phyloP scores from a whole-genome alignment of 2,888 invertebrate genomes.

The Tinea pellionella region DNA sequence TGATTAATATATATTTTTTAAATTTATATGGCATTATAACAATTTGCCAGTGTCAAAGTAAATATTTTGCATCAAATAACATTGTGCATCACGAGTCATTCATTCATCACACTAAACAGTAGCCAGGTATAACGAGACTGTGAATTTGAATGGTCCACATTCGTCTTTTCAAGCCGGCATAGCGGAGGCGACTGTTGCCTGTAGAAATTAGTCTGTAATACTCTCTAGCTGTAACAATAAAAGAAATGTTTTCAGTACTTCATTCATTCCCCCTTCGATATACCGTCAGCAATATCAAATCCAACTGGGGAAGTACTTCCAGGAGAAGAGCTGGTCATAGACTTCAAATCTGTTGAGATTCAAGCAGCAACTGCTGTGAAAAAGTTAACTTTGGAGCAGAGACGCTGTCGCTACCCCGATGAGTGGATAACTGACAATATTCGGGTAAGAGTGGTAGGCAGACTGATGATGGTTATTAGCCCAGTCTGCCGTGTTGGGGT shows the following conservation, averaged over 20 bases:
- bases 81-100: no score
- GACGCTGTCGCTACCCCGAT: slow-evolving; percentile 55
- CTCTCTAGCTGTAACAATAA: no score
- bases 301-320: slow-evolving; percentile 48
- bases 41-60: no score
- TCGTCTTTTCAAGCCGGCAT: no score
- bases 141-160: no score
- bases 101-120: no score
- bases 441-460: slow-evolving; percentile 33
- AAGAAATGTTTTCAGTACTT: slow-evolving; percentile 45
- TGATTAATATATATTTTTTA: background rate
- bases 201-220: no score
- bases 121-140: no score
- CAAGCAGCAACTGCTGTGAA: slow-evolving; percentile 41
- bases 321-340: slow-evolving; percentile 50
- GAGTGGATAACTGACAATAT: slow-evolving; percentile 50
- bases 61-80: no score
- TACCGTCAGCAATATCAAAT: slow-evolving; percentile 58
- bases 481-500: no score
- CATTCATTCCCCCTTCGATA: slow-evolving; percentile 64
- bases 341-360: slow-evolving; percentile 57
- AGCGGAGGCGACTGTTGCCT: no score
- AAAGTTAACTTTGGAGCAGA: slow-evolving; percentile 41
- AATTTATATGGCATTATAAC: background rate
- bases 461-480: no score